Evolutionary conservation across 2,113 vertebrate genomes (phyloP).

Genomic region (Gopherus evgoodei): DNA sequence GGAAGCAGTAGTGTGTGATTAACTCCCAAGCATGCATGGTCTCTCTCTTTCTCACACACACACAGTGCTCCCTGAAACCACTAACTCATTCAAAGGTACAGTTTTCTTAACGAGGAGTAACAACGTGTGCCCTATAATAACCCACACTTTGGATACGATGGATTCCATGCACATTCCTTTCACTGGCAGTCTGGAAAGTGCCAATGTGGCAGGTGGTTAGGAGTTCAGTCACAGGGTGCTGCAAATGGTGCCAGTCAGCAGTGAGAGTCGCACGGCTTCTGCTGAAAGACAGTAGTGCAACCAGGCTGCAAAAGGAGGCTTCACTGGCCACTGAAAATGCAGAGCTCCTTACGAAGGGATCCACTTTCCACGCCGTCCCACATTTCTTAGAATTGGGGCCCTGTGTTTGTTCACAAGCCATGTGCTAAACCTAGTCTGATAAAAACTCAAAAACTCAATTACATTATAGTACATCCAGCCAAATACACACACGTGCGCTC

Average conservation of each 20-base stretch:
- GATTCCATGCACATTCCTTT: not conserved
- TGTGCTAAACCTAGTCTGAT: constrained; percentile 22
- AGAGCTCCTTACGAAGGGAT: not conserved
- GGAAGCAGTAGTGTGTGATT: not conserved
- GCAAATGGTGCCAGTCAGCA: constrained; percentile 14
- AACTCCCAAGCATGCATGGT: rapidly evolving
- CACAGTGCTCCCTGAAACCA: rapidly evolving
- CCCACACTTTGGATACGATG: rapidly evolving
- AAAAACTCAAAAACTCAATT: constrained; percentile 33
- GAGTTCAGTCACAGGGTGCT: not conserved
- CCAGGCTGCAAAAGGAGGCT: not conserved
- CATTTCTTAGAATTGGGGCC: not conserved
- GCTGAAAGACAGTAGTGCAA: not conserved
- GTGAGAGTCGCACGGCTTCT: not conserved
- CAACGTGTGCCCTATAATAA: rapidly evolving
- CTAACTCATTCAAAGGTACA: rapidly evolving
- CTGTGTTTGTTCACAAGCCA: constrained; percentile 36
- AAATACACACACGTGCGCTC: not conserved
- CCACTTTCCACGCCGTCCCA: not conserved
- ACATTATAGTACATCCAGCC: not conserved
- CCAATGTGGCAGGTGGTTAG: not conserved
- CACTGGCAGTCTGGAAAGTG: not conserved
- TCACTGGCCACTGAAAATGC: rapidly evolving
- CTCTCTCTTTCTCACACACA: not conserved
- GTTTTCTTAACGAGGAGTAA: not conserved